Conservation (phyloP, 2,888 invertebrate species). For the Unio pictorum region DNA sequence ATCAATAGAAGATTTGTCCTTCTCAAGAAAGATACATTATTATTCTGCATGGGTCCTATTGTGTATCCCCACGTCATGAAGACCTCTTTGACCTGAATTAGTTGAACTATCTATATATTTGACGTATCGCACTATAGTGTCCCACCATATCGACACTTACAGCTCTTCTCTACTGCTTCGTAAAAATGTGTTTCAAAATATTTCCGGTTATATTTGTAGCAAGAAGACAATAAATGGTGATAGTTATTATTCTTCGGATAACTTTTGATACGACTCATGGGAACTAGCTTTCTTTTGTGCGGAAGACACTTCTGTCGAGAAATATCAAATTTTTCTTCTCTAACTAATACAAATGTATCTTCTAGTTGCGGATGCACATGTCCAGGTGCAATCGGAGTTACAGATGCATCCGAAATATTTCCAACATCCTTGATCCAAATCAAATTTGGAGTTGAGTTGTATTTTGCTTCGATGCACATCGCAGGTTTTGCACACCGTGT, state of each 20-base stretch:
- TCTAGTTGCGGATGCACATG: conserved; percentile 9
- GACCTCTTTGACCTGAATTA: no score
- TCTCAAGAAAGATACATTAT: no score
- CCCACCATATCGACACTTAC: not conserved
- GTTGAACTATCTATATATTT: no score
- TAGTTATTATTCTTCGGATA: no score
- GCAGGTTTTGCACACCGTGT: conserved; percentile 45
- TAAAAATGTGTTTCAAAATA: not conserved
- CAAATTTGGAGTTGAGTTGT: conserved; percentile 34
- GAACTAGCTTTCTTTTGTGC: no score
- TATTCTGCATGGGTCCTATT: no score
- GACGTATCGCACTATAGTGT: not conserved
- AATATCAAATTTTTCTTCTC: not conserved
- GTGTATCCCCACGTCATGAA: no score
- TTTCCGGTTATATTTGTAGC: not conserved
- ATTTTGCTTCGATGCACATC: conserved; percentile 14
- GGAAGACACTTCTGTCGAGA: no score
- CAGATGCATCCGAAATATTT: conserved; percentile 39
- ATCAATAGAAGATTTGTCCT: no score
- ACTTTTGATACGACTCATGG: no score
- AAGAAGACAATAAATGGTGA: not conserved
- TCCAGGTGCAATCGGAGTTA: conserved; percentile 34
- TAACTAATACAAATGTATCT: conserved; percentile 12
- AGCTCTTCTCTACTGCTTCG: not conserved
- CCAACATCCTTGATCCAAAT: conserved; percentile 34